A percentile compares a stretch with the other conserved stretches of the same genome.
Evolutionary conservation across 64 coral and sea anemone species (phyloP).

Genomic region (Catalaphyllia jardinei): DNA sequence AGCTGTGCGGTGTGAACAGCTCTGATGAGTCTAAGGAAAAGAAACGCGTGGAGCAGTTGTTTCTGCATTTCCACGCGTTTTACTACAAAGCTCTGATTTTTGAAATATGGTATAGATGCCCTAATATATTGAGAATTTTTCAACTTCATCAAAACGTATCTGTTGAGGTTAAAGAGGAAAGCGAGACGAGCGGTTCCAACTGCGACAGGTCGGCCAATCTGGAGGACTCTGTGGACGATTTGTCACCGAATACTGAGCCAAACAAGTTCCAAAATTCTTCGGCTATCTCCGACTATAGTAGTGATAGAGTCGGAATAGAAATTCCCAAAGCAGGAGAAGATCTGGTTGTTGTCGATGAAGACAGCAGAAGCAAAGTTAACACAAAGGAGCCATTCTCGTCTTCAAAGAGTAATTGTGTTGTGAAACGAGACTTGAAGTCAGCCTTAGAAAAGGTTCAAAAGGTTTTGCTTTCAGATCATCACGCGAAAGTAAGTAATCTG

Average conservation of each 20-base stretch:
- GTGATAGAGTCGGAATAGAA: not conserved
- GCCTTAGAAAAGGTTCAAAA: not conserved
- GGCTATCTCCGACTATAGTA: not conserved
- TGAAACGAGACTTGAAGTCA: slow-evolving; percentile 5
- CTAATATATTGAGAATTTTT: slow-evolving; percentile 26
- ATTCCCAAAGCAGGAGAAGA: not conserved
- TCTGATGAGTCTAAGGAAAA: not conserved
- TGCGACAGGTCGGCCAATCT: not conserved
- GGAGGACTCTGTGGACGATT: not conserved
- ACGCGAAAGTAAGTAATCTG: not conserved
- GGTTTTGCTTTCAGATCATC: slow-evolving; percentile 18
- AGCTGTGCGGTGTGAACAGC: not conserved
- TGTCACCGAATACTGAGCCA: not conserved
- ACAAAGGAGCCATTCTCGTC: not conserved
- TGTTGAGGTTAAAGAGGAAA: not conserved
- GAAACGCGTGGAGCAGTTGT: not conserved
- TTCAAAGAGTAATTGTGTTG: not conserved
- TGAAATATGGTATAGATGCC: slow-evolving; percentile 64
- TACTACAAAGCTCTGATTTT: slow-evolving; percentile 39
- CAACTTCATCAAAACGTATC: not conserved
- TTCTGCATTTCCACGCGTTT: slow-evolving; percentile 61
- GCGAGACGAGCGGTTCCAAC: not conserved
- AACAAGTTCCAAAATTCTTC: not conserved
- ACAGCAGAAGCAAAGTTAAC: not conserved
- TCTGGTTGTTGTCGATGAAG: not conserved